These are phyloP conservation scores for Automeris io DNA, from an alignment of 2,888 invertebrate species.

Conservation along the genomic window DNA sequence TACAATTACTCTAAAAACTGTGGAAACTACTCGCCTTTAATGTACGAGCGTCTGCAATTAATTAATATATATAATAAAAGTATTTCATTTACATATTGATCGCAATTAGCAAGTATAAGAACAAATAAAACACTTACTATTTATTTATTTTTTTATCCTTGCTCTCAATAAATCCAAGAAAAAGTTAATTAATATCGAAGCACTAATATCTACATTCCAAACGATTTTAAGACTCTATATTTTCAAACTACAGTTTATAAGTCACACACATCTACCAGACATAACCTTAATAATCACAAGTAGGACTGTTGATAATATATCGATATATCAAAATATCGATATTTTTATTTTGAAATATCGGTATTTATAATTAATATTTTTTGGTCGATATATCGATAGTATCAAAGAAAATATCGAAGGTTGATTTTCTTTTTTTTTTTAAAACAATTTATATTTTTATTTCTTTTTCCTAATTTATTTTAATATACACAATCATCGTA, in stretches of 20 bases:
- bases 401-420: not conserved
- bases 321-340: not conserved
- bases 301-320: not conserved
- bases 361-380: not conserved
- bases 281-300: not conserved
- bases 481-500: not conserved
- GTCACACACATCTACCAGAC: not conserved
- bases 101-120: too few relatives aligned
- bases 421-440: not conserved
- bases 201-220: not conserved
- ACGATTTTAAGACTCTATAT: not conserved
- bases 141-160: too few relatives aligned
- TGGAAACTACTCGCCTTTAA: too few relatives aligned
- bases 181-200: not conserved
- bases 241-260: too few relatives aligned
- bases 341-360: not conserved
- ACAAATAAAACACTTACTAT: too few relatives aligned
- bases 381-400: not conserved
- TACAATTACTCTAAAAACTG: too few relatives aligned
- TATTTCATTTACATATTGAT: too few relatives aligned
- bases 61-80: too few relatives aligned
- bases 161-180: too few relatives aligned
- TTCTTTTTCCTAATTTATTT: not conserved
- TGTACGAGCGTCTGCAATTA: too few relatives aligned
- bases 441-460: too few relatives aligned